Base-by-base conservation (phyloP, 1,140 invertebrate genomes). In the Heliconius hermathena region DNA sequence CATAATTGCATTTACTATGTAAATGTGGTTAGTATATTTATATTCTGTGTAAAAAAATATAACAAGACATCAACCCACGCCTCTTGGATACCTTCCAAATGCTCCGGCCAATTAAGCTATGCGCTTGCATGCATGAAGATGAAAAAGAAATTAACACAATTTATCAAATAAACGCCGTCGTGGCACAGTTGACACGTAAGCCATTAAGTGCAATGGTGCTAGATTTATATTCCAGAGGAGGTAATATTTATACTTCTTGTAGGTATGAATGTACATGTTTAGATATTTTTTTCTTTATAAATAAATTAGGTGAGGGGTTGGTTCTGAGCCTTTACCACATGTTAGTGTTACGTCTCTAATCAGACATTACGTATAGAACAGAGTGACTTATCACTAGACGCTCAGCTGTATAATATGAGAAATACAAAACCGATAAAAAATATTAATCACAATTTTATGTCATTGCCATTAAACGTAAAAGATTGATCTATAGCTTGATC, bases 401-500 rank as follows among this genome's bases (percentile, higher is more conserved):
- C 41, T 46, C 13, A 13, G 41, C 3, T 52, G 16, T 16, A 52
- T 18, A 52, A 52, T 52, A 18, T 13, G 16, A 20, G 49, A 52
- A 20, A 52, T 5, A 52, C 18, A 18, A 5, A 52, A 52, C 4
- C 16, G 16, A 52, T 52, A 52, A 52, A 52, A 29, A 71, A 71
- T 29, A 71, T 71, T 36, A 76, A 52, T 49, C 71, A 71, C 26
- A 41, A 71, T 71, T 20, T 57, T 54, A 18, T 75, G 41, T 70
- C 74, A 79, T 52, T 71, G 49, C n/a, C 75, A 54, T 80, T 80
- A 80, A 76, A 74, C 57, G 74, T 73, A 77, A 80, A 81, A 74
- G 46, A 74, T 81, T 90, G 84, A 84, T 93, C 89, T 91, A 83
- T 90, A 87, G 76, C 82, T 82, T 82, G 78, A 81, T 86, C 88